Conservation (phyloP, 2,113 vertebrate species). For the Pelobates fuscus region DNA sequence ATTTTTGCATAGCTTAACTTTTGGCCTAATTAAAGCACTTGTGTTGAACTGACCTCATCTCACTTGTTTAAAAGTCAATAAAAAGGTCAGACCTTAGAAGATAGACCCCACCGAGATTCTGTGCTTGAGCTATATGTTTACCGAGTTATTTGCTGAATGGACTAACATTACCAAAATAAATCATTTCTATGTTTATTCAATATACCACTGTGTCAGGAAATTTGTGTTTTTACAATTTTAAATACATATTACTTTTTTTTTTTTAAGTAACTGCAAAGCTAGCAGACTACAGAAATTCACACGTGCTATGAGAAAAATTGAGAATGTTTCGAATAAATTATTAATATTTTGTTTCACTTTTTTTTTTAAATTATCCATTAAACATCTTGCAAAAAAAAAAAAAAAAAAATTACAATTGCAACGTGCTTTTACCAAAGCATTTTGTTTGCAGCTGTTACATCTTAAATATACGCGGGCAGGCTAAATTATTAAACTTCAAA, state of each 20-base stretch:
- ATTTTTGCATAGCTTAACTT: no score
- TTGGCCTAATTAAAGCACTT: no score
- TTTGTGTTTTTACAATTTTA: no score
- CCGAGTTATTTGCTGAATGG: no score
- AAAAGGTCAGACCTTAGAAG: no score
- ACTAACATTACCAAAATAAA: no score
- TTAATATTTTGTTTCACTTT: neutral
- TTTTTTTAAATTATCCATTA: conserved; percentile 40
- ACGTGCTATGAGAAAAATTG: conserved; percentile 38
- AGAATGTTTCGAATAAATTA: neutral
- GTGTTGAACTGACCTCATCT: no score
- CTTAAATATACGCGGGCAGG: neutral
- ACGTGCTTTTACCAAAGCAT: conserved; percentile 1
- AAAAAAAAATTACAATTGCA: neutral
- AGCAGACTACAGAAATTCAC: conserved; percentile 54
- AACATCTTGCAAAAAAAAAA: conserved; percentile 13
- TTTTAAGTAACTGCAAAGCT: conserved; percentile 55
- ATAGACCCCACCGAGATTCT: no score
- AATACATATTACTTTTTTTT: neutral
- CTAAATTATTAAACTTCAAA: neutral
- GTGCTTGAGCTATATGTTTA: no score
- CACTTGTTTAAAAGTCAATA: no score
- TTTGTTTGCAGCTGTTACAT: conserved; percentile 5
- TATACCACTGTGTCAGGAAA: conserved; percentile 63
- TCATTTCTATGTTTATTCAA: no score